Conservation (phyloP, 2,888 invertebrate genomes). For the Pandemis heparana region DNA sequence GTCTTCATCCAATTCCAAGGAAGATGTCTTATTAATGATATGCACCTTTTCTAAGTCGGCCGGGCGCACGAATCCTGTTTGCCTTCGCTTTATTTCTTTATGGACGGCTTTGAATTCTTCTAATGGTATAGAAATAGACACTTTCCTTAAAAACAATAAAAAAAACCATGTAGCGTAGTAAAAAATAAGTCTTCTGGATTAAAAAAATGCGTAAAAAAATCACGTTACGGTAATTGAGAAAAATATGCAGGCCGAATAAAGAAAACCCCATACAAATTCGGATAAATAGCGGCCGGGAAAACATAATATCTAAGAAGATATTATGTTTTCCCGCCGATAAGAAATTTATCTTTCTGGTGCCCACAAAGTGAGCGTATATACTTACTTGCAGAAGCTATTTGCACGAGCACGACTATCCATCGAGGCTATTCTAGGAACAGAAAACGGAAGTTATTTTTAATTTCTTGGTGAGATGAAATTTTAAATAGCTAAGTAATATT, state of each 20-base stretch:
- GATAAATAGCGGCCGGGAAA: too few species aligned
- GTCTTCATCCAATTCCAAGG: conserved; percentile 46
- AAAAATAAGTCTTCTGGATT: too few species aligned
- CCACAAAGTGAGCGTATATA: background rate
- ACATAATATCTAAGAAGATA: too few species aligned
- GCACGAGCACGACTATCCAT: conserved; percentile 45
- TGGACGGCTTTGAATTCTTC: conserved; percentile 43
- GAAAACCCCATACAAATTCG: too few species aligned
- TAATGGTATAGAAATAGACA: conserved; percentile 57
- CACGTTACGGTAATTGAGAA: too few species aligned
- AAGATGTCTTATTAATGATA: conserved; percentile 42
- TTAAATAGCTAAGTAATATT: background rate
- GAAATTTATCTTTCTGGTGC: too few species aligned
- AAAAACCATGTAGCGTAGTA: conserved; percentile 2
- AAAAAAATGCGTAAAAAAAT: too few species aligned
- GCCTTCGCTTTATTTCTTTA: conserved; percentile 62
- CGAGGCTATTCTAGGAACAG: conserved; percentile 56
- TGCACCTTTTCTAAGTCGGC: conserved; percentile 57
- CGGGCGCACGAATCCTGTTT: conserved; percentile 65
- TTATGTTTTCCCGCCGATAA: too few species aligned
- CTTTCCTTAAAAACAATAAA: conserved; percentile 60
- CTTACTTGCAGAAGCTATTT: conserved; percentile 56
- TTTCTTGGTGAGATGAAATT: background rate
- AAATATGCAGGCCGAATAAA: too few species aligned
- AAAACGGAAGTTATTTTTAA: conserved; percentile 18